Evolutionary conservation across 2,888 invertebrate species (phyloP).

Genomic region (Dryococelus australis): DNA sequence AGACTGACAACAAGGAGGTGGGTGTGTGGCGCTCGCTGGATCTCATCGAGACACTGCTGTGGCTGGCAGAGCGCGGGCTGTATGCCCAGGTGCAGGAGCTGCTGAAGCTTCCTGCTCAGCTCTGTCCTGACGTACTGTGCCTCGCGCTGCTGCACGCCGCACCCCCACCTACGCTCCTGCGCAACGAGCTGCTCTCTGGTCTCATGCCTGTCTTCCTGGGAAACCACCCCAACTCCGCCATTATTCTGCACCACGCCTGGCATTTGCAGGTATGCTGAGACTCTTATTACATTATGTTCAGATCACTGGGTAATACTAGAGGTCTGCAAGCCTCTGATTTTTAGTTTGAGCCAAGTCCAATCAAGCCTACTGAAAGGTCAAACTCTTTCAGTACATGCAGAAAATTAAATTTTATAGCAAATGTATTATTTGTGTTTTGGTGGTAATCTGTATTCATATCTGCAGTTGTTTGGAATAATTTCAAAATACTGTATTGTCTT

Average conservation of each 20-base stretch:
- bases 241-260: constrained; percentile 97
- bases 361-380: too few species aligned
- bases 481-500: too few species aligned
- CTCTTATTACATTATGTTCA: too few species aligned
- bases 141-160: constrained; percentile 88
- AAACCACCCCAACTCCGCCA: constrained; percentile 95
- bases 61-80: constrained; percentile 86
- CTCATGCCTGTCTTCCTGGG: constrained; percentile 93
- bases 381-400: too few species aligned
- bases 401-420: too few species aligned
- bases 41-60: constrained; percentile 86
- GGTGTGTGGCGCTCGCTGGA: constrained; percentile 93
- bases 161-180: constrained; percentile 77
- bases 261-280: constrained; percentile 67
- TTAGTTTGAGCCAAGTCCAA: too few species aligned
- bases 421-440: too few species aligned
- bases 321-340: too few species aligned
- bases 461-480: too few species aligned
- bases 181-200: constrained; percentile 87
- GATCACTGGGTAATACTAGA: too few species aligned
- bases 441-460: too few species aligned
- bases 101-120: constrained; percentile 89
- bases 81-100: constrained; percentile 85
- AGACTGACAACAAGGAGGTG: constrained; percentile 93
- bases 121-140: constrained; percentile 93